Evolutionary conservation across 2,113 vertebrate genomes (phyloP).

Genomic region (Pluvianellus socialis): DNA sequence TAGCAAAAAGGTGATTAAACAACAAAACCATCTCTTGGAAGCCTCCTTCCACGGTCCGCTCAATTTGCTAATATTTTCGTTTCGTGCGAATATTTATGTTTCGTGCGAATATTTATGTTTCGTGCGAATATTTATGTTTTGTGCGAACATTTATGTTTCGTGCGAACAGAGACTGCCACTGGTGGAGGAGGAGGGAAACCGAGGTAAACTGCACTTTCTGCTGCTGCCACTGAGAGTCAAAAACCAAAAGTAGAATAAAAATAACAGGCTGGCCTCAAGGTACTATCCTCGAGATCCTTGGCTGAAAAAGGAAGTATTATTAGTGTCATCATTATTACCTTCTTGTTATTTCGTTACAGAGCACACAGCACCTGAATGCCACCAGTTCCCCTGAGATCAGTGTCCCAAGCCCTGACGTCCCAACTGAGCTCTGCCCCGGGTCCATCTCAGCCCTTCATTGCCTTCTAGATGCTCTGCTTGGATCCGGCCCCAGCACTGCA

Average conservation of each 20-base stretch:
- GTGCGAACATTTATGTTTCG: too few species aligned
- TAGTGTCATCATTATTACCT: neutral
- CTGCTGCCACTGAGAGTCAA: neutral
- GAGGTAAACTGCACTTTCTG: neutral
- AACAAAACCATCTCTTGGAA: neutral
- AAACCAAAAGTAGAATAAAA: neutral
- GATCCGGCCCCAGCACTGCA: neutral
- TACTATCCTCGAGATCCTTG: neutral
- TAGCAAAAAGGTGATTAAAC: neutral
- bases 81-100: too few species aligned
- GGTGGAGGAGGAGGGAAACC: neutral
- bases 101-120: too few species aligned
- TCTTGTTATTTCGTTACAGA: neutral
- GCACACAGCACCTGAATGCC: neutral
- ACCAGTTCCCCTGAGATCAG: too few species aligned
- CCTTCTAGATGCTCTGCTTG: neutral
- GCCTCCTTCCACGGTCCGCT: neutral
- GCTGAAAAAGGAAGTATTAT: neutral
- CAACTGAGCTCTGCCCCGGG: neutral
- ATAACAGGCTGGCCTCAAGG: neutral
- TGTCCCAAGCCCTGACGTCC: neutral
- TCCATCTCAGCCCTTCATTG: neutral
- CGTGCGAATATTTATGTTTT: too few species aligned
- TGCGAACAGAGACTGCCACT: neutral
- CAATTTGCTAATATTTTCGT: neutral